phyloP scores from a whole-genome alignment of 2,888 invertebrate genomes.

The Agrochola lychnidis region DNA sequence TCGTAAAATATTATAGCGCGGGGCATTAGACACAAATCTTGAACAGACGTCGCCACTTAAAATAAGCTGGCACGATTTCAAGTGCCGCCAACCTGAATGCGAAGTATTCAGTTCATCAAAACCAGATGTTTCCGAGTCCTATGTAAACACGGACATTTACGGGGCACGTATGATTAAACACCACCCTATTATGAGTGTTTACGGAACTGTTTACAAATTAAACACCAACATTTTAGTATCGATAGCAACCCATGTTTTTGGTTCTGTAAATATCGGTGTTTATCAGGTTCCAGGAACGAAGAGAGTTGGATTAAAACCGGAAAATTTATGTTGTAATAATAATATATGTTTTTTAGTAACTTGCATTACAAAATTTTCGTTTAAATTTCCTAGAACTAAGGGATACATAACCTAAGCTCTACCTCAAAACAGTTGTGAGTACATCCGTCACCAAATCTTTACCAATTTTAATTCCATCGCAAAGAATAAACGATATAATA shows the following conservation, averaged over 20 bases:
- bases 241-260: constrained; percentile 45
- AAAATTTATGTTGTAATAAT: neutral
- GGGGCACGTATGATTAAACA: constrained; percentile 76
- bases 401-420: neutral
- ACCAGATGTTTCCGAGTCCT: constrained; percentile 87
- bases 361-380: neutral
- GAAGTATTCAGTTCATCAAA: constrained; percentile 89
- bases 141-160: constrained; percentile 83
- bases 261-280: constrained; percentile 42
- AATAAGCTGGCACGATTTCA: constrained; percentile 90
- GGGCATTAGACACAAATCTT: constrained; percentile 86
- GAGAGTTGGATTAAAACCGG: neutral
- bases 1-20: constrained; percentile 79
- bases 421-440: neutral
- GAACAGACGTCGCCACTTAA: constrained; percentile 88
- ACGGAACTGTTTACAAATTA: constrained; percentile 59
- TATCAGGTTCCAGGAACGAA: constrained; percentile 1
- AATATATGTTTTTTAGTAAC: neutral
- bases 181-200: constrained; percentile 72
- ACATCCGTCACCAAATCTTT: constrained; percentile 9
- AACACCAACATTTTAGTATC: constrained; percentile 50
- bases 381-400: too few relatives aligned
- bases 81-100: constrained; percentile 88
- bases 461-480: constrained; percentile 20
- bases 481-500: constrained; percentile 34